A percentile compares a stretch with the other conserved stretches of the same genome.
These are phyloP conservation scores for Echeneis naucrates DNA, from an alignment of 2,797 vertebrate species.

Conservation along the genomic window DNA sequence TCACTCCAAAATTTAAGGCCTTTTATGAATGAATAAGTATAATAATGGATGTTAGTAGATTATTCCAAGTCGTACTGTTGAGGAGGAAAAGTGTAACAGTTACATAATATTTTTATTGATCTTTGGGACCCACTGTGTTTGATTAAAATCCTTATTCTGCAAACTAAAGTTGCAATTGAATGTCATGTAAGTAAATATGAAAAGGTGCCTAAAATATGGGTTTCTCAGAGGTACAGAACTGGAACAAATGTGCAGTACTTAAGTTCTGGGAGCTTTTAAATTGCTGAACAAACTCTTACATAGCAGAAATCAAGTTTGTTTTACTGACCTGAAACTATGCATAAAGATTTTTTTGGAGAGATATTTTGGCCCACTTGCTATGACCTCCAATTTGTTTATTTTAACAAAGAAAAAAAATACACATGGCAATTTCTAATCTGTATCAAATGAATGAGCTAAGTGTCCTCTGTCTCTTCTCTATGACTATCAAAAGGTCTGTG, in stretches of 20 bases:
- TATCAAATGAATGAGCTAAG: background rate
- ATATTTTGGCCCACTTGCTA: constrained; percentile 25
- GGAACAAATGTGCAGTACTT: background rate
- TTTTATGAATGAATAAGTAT: background rate
- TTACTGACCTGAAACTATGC: constrained; percentile 10
- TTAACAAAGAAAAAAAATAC: background rate
- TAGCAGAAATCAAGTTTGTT: background rate
- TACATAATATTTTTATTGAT: background rate
- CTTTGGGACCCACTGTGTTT: background rate
- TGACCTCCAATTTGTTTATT: constrained; percentile 35
- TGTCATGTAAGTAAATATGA: background rate
- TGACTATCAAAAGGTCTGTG: constrained; percentile 16
- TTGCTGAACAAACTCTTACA: background rate
- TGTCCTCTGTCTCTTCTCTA: background rate
- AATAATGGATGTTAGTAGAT: background rate
- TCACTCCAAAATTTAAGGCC: background rate
- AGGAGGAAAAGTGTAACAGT: background rate
- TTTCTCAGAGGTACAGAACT: background rate
- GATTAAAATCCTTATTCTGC: background rate
- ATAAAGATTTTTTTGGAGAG: background rate
- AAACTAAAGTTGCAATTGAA: background rate
- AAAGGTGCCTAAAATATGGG: background rate
- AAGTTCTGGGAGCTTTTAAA: background rate
- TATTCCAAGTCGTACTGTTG: background rate
- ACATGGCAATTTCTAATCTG: background rate